These are phyloP conservation scores for Polypterus senegalus DNA, from an alignment of 2,113 vertebrate species.

Conservation along the genomic window DNA sequence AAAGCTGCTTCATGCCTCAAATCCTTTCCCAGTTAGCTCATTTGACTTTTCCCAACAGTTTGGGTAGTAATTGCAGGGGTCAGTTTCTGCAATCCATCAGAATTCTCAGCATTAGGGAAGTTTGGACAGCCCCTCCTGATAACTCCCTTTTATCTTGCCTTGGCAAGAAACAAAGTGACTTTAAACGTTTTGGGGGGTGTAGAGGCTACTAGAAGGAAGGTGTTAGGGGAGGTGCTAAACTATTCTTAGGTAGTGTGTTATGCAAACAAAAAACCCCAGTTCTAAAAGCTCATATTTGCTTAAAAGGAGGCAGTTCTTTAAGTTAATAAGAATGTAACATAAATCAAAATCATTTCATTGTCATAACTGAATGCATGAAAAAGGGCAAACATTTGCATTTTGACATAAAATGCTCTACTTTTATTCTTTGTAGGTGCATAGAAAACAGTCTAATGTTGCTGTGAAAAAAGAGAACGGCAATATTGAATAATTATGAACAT, in stretches of 20 bases:
- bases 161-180: conserved; percentile 31
- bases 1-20: conserved; percentile 45
- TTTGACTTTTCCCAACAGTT: conserved; percentile 43
- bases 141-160: conserved; percentile 39
- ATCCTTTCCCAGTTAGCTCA: conserved; percentile 63
- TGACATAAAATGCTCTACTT: too few relatives aligned
- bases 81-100: conserved; percentile 51
- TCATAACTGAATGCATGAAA: too few relatives aligned
- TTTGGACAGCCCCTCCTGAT: conserved; percentile 35
- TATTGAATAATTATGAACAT: too few relatives aligned
- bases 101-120: conserved; percentile 37
- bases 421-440: too few relatives aligned
- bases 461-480: too few relatives aligned
- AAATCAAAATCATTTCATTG: too few relatives aligned
- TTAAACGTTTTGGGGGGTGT: too few relatives aligned
- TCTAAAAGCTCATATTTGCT: too few relatives aligned
- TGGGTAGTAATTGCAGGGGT: conserved; percentile 52
- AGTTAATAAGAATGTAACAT: too few relatives aligned
- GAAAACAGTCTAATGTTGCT: too few relatives aligned
- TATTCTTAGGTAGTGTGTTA: conserved; percentile 43
- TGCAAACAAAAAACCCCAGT: conserved; percentile 32
- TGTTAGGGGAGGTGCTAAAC: conserved; percentile 20
- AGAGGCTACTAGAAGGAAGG: neutral
- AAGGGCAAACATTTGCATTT: too few relatives aligned
- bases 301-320: too few relatives aligned